Base-by-base conservation (phyloP, 1,140 invertebrate species). In the Drosophila arawakana region DNA sequence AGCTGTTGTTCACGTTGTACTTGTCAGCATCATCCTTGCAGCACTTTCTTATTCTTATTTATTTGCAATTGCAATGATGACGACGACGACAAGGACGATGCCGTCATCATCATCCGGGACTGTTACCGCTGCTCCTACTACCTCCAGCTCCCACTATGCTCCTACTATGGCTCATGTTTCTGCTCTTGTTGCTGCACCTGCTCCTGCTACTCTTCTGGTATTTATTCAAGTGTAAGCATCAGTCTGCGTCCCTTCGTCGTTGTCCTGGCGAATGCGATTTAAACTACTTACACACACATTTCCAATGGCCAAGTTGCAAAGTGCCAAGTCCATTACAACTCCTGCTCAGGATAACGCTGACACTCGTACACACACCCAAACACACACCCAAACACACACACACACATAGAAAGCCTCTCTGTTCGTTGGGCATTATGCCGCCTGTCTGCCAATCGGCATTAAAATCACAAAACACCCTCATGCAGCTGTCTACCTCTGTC, bases 231-330 rank as follows among this genome's bases (percentile, higher is more conserved):
- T 88, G 83, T 83, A 81, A 89, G 84, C 83, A 88, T 71, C 75
- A 67, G 63, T 7, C 62, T 57, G 54, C 50, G 60, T 61, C 50
- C 62, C 47, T 13, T 49, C 75, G 13, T 60, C 25, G 49, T 52
- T 34, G 41, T 73, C 49, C 60, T 35, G 57, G 58, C 59, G 76
- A 86, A 83, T 88, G 83, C 77, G 83, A 89, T 89, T 88, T 88
- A 88, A 89, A 88, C 84, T 88, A 89, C 83, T 89, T 89, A 89
- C 84, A 89, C 80, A 89, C 83, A 88, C 83, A 83, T 70, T 89
- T 89, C 83, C 84, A 88, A 88, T 88, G 83, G 83, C 61, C 71
- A 78, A 88, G 83, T 89, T 88, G 83, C 83, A 88, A 88, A 88
- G 83, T 88, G 84, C 76, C 83, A 88, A 88, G 83, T 88, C 84